These are phyloP conservation scores for Anthoscopus minutus DNA, from an alignment of 2,113 vertebrate genomes.

Conservation along the genomic window DNA sequence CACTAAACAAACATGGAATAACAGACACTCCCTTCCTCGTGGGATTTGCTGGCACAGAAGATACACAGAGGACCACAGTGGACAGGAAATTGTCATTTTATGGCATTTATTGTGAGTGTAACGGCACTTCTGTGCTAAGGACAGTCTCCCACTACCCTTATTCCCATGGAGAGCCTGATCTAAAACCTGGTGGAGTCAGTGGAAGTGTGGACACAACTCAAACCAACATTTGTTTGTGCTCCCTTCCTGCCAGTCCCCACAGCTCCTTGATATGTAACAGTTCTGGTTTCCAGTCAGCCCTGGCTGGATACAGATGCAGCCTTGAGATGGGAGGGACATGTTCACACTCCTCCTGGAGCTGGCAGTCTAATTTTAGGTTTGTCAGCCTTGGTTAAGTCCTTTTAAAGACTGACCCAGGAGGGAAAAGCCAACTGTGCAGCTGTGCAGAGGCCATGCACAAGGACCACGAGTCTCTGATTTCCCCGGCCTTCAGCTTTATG, in stretches of 20 bases:
- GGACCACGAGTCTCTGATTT: background rate
- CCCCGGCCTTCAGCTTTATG: background rate
- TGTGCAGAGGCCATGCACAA: background rate
- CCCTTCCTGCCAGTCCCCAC: background rate
- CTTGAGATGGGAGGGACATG: background rate
- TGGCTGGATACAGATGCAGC: background rate
- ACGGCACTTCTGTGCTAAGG: background rate
- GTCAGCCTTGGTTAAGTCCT: slow-evolving; percentile 2
- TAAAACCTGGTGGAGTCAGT: background rate
- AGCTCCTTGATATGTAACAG: background rate
- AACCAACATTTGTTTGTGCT: background rate
- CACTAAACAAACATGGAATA: slow-evolving; percentile 19
- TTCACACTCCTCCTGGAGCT: background rate
- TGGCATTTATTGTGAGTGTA: background rate
- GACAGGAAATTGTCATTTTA: slow-evolving; percentile 31
- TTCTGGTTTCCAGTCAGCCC: background rate
- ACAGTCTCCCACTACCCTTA: background rate
- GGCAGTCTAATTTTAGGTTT: slow-evolving; percentile 22
- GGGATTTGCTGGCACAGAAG: slow-evolving; percentile 26
- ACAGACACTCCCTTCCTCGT: slow-evolving; percentile 27
- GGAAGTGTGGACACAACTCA: background rate
- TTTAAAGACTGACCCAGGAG: background rate
- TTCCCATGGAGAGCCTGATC: background rate
- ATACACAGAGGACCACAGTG: background rate
- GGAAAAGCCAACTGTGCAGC: background rate